Base-by-base conservation (phyloP, 2,113 vertebrate genomes). In the Mugil cephalus region DNA sequence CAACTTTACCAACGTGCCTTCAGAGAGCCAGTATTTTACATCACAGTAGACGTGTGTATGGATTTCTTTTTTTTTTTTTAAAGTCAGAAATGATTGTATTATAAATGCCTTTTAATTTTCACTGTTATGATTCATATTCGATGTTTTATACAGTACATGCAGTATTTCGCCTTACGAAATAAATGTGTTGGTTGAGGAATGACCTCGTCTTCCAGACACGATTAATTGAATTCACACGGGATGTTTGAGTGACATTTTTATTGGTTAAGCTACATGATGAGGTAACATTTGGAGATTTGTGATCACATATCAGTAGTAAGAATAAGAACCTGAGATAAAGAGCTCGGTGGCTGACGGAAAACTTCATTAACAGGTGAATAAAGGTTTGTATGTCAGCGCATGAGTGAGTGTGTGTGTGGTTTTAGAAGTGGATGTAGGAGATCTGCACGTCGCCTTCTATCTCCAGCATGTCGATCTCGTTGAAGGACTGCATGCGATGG, bases 371-470 rank as follows among this genome's bases (percentile, higher is more conserved):
- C 24, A 30, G 5, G 24, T 30, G 24, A 30, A 30, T 30, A 30
- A 30, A n/a, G n/a, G n/a, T n/a, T n/a, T n/a, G n/a, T n/a, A n/a
- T n/a, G n/a, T n/a, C n/a, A n/a, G n/a, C n/a, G n/a, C n/a, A n/a
- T n/a, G n/a, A n/a, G n/a, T n/a, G n/a, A n/a, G n/a, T n/a, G 18
- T 19, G 39, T 12, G n/a, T 17, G 10, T 11, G 10, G 4, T 34
- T 66, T 93, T 78, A 95, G 74, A 89, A 93, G 30, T 96, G 95
- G 21, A 97, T 90, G 36, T 96, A 95, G 10, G 95, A 95, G 76
- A 96, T 89, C 69, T 88, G 86, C 18, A 96, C 69, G 2, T 96
- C 90, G 6, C 95, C 96, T 0, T 83, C 39, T 1, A 97, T 84
- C 55, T 96, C 93, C 77, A 97, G 43, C 10, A 8, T 61, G 85